Percentiles rank a stretch among this genome's conserved stretches.
phyloP scores from a whole-genome alignment of 2,888 invertebrate species.

The Psylliodes chrysocephalus region DNA sequence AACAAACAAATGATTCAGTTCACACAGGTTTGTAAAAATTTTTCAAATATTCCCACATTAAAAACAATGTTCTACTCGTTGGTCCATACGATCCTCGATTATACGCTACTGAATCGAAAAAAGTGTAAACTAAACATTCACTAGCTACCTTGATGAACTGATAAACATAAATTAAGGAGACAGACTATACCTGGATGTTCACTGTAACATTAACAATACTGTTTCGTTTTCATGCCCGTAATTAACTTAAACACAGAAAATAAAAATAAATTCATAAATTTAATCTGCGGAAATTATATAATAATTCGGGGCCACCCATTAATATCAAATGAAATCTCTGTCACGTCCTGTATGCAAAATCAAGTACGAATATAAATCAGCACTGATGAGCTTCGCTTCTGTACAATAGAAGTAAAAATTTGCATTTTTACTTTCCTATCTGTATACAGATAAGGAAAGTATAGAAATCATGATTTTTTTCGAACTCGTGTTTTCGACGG shows the following conservation, averaged over 20 bases:
- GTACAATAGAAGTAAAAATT: background rate
- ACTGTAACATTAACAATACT: constrained; percentile 28
- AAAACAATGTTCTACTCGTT: too few relatives aligned
- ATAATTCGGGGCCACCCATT: constrained; percentile 24
- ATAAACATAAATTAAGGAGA: constrained; percentile 46
- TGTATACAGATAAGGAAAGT: too few relatives aligned
- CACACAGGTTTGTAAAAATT: too few relatives aligned
- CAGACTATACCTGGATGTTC: constrained; percentile 34
- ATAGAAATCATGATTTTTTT: too few relatives aligned
- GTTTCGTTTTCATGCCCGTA: background rate
- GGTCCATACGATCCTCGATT: too few relatives aligned
- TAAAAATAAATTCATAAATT: constrained; percentile 14
- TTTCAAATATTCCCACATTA: too few relatives aligned
- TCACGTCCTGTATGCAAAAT: constrained; percentile 20
- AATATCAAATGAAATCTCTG: constrained; percentile 19
- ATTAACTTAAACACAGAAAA: constrained; percentile 6
- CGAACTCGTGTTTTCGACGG: too few relatives aligned
- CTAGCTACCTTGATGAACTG: constrained; percentile 55
- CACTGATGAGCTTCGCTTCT: background rate
- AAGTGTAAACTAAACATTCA: constrained; percentile 55
- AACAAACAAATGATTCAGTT: too few relatives aligned
- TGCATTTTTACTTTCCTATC: background rate
- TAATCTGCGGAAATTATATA: constrained; percentile 30
- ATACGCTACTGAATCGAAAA: constrained; percentile 33
- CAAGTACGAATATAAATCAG: background rate